Evolutionary conservation across 2,888 invertebrate genomes (phyloP).

Genomic region (Parnassius mnemosyne): DNA sequence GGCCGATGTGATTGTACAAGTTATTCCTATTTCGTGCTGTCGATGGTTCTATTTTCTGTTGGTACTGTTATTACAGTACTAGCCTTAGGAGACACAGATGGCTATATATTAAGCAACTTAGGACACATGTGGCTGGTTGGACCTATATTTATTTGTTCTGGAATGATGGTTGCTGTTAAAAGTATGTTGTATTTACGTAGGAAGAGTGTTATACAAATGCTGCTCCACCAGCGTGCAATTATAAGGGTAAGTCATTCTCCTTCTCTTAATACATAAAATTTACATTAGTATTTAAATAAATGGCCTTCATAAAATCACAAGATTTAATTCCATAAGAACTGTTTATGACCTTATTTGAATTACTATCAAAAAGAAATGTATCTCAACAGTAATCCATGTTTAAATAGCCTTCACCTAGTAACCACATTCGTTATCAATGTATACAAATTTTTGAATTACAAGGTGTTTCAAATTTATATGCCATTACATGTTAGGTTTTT

Average conservation of each 20-base stretch:
- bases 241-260: conserved; percentile 72
- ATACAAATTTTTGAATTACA: conserved; percentile 17
- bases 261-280: no score
- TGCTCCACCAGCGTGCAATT: conserved; percentile 82
- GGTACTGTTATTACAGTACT: conserved; percentile 83
- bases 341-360: conserved; percentile 4
- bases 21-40: conserved; percentile 83
- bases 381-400: conserved; percentile 20
- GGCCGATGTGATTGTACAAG: conserved; percentile 84
- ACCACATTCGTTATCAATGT: conserved; percentile 20
- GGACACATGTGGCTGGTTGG: conserved; percentile 86
- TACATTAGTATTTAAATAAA: no score
- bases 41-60: conserved; percentile 82
- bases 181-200: conserved; percentile 83
- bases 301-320: no score
- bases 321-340: no score
- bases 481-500: neutral
- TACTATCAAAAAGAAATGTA: conserved; percentile 16
- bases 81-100: conserved; percentile 82
- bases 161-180: conserved; percentile 85
- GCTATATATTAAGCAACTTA: conserved; percentile 80
- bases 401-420: conserved; percentile 27
- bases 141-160: conserved; percentile 84
- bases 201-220: conserved; percentile 84
- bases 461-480: conserved; percentile 19